Conservation (phyloP, 2,113 vertebrate genomes). For the Ceratotherium simum region DNA sequence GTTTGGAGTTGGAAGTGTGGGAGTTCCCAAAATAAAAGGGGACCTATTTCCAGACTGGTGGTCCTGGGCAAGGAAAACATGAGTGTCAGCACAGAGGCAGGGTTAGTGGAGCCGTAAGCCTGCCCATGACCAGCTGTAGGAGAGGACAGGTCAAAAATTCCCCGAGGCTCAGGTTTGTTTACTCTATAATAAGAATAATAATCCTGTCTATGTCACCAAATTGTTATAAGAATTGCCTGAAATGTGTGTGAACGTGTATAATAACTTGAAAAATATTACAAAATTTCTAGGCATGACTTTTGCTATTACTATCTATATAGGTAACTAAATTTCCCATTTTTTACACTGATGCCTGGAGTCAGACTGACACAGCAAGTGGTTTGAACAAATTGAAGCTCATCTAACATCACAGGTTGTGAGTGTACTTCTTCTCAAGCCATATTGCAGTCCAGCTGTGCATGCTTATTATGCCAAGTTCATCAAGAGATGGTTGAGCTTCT, state of each 20-base stretch:
- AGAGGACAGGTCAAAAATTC: not conserved
- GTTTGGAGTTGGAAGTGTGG: not conserved
- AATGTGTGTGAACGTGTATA: not conserved
- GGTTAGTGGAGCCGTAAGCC: not conserved
- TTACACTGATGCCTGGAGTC: conserved; percentile 64
- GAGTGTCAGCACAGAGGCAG: no score
- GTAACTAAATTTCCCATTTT: conserved; percentile 74
- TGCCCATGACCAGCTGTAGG: not conserved
- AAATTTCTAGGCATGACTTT: conserved; percentile 65
- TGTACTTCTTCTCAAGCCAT: conserved; percentile 66
- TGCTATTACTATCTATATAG: conserved; percentile 60
- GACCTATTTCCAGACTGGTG: not conserved
- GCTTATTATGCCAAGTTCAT: conserved; percentile 67
- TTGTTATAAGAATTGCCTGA: not conserved
- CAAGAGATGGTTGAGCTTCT: conserved; percentile 66
- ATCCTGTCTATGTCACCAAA: conserved; percentile 1
- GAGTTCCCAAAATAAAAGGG: not conserved
- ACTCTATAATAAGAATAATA: not conserved
- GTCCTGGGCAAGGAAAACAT: not conserved
- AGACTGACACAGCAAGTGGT: conserved; percentile 65
- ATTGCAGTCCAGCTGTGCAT: conserved; percentile 58
- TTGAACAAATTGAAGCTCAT: conserved; percentile 77
- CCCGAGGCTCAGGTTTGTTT: not conserved
- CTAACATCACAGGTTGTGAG: conserved; percentile 30
- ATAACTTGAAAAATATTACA: conserved; percentile 59